Percentiles rank a stretch among this genome's conserved stretches.
phyloP scores from a whole-genome alignment of 2,113 vertebrate genomes.

The Microtus oregoni region DNA sequence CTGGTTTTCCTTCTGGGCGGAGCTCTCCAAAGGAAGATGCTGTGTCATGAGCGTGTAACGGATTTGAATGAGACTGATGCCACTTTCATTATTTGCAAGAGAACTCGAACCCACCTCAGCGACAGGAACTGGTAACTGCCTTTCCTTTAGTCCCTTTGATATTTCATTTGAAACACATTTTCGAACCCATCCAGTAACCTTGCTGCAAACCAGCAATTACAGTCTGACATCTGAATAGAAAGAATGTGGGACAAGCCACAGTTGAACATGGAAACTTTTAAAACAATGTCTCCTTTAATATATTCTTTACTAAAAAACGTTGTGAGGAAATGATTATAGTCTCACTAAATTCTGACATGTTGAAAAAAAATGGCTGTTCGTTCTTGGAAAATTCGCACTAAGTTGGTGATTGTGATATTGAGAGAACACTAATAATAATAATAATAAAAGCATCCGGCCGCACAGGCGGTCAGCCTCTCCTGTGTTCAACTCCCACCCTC shows the following conservation, averaged over 20 bases:
- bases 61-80: constrained; percentile 32
- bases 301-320: constrained; percentile 77
- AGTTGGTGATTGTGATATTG: constrained; percentile 59
- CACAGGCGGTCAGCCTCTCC: neutral
- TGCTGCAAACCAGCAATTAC: constrained; percentile 78
- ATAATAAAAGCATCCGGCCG: neutral
- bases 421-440: constrained; percentile 59
- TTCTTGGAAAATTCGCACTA: constrained; percentile 68
- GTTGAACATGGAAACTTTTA: constrained; percentile 77
- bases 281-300: constrained; percentile 78
- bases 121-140: constrained; percentile 50
- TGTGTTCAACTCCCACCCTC: neutral
- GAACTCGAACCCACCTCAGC: constrained; percentile 54
- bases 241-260: constrained; percentile 78
- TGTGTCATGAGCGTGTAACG: neutral
- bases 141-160: constrained; percentile 64
- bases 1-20: constrained; percentile 8
- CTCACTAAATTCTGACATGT: constrained; percentile 75
- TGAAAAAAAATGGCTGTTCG: constrained; percentile 65
- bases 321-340: constrained; percentile 79
- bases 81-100: neutral
- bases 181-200: constrained; percentile 79
- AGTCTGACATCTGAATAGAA: constrained; percentile 78
- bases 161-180: constrained; percentile 72
- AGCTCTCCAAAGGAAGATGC: constrained; percentile 50